These are phyloP conservation scores for Phallusia fumigata DNA, from an alignment of 23 tunicate species.

Conservation along the genomic window DNA sequence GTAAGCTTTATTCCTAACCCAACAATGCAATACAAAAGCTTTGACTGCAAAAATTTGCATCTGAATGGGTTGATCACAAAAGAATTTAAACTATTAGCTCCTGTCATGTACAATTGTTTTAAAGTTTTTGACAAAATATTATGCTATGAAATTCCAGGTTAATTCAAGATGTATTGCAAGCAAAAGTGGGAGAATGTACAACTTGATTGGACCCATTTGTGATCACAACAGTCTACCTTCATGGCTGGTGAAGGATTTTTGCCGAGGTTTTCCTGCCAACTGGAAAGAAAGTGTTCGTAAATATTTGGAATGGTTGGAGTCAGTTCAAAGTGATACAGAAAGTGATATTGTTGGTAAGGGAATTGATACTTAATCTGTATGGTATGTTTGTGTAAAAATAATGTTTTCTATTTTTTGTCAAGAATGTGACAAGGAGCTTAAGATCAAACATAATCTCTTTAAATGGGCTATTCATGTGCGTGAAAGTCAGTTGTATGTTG, in stretches of 20 bases:
- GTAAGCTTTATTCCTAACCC: too few relatives aligned
- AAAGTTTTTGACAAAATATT: too few relatives aligned
- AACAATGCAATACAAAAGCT: too few relatives aligned
- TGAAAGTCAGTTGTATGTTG: constrained; percentile 21
- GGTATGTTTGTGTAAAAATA: too few relatives aligned
- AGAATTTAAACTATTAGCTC: too few relatives aligned
- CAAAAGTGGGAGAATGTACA: constrained; percentile 22
- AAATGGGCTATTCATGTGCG: constrained; percentile 23
- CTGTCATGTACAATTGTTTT: too few relatives aligned
- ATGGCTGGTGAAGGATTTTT: constrained; percentile 38
- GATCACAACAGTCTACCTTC: constrained; percentile 27
- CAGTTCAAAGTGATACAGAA: constrained; percentile 30
- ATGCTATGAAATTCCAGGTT: constrained; percentile 39
- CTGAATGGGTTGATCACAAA: too few relatives aligned
- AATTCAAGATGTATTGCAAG: constrained; percentile 24
- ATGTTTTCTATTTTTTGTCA: background rate
- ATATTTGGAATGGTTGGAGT: constrained; percentile 35
- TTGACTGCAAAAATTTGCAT: too few relatives aligned
- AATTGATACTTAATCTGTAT: background rate
- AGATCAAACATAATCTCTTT: constrained; percentile 5
- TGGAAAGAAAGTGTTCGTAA: constrained; percentile 33
- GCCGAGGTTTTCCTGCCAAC: constrained; percentile 27
- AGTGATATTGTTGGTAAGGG: constrained; percentile 8
- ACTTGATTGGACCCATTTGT: constrained; percentile 33
- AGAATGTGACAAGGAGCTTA: background rate